A percentile compares a stretch with the other conserved stretches of the same genome.
Conservation (phyloP, 2,113 vertebrate species). For the Abramis brama region DNA sequence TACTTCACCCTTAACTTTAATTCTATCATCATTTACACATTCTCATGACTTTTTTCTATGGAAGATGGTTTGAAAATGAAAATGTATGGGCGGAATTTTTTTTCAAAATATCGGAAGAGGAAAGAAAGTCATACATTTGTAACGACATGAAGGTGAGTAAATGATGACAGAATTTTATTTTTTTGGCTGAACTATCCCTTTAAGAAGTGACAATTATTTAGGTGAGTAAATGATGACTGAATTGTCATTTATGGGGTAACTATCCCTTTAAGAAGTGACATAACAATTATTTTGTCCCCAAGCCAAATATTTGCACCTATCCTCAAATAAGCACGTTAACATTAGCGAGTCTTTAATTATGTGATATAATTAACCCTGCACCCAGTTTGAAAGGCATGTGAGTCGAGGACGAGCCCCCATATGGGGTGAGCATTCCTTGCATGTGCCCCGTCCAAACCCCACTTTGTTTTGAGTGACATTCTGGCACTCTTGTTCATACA, state of each 20-base stretch:
- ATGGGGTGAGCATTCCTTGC: constrained; percentile 63
- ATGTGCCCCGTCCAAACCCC: constrained; percentile 76
- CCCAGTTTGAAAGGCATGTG: constrained; percentile 61
- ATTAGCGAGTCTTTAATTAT: constrained; percentile 59
- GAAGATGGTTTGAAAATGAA: neutral
- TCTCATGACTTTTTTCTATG: neutral
- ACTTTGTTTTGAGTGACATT: constrained; percentile 83
- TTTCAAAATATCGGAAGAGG: neutral
- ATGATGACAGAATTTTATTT: neutral
- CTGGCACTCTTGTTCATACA: constrained; percentile 73
- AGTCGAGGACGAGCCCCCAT: constrained; percentile 59
- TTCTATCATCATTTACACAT: neutral
- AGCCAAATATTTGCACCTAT: constrained; percentile 36
- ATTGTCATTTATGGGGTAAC: neutral
- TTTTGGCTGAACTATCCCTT: neutral
- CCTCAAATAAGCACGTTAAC: constrained; percentile 41
- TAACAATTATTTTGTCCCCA: constrained; percentile 11
- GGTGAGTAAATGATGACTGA: neutral
- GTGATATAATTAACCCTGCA: constrained; percentile 64
- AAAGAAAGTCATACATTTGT: neutral
- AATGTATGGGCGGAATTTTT: neutral
- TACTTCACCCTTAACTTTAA: neutral
- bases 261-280: constrained; percentile 19
- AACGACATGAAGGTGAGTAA: neutral
- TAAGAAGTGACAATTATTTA: neutral